Conservation (phyloP, 2,888 invertebrate genomes). For the Nemurella pictetii region DNA sequence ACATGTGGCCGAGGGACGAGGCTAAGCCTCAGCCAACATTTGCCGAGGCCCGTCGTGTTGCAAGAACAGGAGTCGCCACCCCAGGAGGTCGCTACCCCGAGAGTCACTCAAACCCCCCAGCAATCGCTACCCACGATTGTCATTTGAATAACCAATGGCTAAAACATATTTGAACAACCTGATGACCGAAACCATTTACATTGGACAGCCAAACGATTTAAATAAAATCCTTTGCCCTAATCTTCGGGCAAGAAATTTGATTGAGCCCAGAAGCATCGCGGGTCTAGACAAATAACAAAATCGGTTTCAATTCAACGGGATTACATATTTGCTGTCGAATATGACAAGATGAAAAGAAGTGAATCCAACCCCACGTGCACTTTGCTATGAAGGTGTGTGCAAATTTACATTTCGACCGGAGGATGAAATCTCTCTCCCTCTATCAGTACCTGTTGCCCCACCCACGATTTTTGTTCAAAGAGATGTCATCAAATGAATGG, state of each 20-base stretch:
- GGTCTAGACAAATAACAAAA: background rate
- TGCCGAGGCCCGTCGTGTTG: constrained; percentile 9
- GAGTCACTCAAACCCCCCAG: too few relatives aligned
- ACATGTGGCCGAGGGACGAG: constrained; percentile 17
- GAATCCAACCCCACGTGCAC: background rate
- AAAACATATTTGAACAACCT: background rate
- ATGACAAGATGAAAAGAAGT: background rate
- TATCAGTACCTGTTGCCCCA: background rate
- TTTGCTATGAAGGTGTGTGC: background rate
- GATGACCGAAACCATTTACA: background rate
- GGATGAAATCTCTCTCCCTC: constrained; percentile 1
- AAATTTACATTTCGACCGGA: background rate
- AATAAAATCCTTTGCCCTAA: too few relatives aligned
- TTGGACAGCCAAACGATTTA: background rate
- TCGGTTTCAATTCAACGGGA: background rate
- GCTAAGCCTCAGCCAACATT: constrained; percentile 34
- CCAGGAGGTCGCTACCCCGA: background rate
- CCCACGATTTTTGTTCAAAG: too few relatives aligned
- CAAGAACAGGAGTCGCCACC: background rate
- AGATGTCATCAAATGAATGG: background rate
- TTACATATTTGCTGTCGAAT: background rate
- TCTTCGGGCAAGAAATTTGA: too few relatives aligned
- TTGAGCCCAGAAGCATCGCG: too few relatives aligned
- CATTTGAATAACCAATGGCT: constrained; percentile 22
- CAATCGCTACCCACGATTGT: background rate